Conservation (phyloP, 2,113 vertebrate genomes). For the Pterocles orientalis region DNA sequence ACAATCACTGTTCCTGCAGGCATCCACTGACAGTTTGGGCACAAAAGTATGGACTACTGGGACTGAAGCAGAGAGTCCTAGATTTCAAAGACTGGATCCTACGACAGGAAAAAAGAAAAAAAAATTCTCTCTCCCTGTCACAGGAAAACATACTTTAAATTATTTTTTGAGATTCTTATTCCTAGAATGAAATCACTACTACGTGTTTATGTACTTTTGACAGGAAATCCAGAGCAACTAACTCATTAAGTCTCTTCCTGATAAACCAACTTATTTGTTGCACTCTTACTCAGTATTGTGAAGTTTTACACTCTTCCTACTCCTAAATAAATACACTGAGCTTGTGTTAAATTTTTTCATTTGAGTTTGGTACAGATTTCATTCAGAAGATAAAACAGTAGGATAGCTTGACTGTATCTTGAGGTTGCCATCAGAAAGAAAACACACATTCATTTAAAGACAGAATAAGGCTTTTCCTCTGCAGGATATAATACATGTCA, state of each 20-base stretch:
- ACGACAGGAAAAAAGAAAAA: not conserved
- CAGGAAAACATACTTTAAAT: not conserved
- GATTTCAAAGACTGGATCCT: not conserved
- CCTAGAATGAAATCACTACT: not conserved
- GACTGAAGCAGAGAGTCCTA: not conserved
- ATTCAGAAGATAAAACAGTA: not conserved
- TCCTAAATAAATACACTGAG: not conserved
- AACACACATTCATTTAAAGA: not conserved
- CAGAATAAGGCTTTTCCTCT: not conserved
- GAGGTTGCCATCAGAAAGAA: not conserved
- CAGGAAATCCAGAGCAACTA: not conserved
- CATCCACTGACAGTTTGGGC: not conserved
- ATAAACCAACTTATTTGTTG: not conserved
- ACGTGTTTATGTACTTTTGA: not conserved
- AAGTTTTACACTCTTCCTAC: not conserved
- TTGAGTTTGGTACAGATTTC: not conserved
- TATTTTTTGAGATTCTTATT: not conserved
- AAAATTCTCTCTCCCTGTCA: not conserved
- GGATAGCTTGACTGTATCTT: not conserved
- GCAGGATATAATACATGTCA: not conserved
- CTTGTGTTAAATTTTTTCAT: not conserved
- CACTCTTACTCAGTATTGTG: not conserved
- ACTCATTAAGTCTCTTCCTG: not conserved
- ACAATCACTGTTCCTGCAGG: not conserved
- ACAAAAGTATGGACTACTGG: not conserved